Evolutionary conservation across 2,888 invertebrate genomes (phyloP).

Genomic region (Zygogramma bicolorata): DNA sequence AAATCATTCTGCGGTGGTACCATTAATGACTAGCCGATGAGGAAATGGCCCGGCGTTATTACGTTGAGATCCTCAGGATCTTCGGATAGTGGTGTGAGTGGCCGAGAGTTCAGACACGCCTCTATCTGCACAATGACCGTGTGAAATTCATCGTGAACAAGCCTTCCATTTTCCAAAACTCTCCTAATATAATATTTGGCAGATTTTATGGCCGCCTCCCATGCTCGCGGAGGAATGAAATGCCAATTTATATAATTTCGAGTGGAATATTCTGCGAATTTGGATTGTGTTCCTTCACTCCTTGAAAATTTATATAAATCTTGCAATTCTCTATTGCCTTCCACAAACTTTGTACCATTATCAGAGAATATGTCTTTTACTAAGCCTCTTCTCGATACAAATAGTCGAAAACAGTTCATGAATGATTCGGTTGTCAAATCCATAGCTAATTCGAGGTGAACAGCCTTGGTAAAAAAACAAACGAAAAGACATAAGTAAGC

Average conservation of each 20-base stretch:
- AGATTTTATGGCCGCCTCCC: background rate
- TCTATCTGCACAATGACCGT: slow-evolving; percentile 11
- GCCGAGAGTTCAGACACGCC: slow-evolving; percentile 24
- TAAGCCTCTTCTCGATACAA: slow-evolving; percentile 12
- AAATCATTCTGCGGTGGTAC: background rate
- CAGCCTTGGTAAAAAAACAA: slow-evolving; percentile 6
- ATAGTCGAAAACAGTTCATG: slow-evolving; percentile 13
- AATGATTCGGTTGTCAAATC: slow-evolving; percentile 20
- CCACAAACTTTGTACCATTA: background rate
- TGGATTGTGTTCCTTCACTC: background rate
- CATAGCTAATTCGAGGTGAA: slow-evolving; percentile 14
- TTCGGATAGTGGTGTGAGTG: slow-evolving; percentile 18
- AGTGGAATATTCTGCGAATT: background rate
- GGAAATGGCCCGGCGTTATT: slow-evolving; percentile 25
- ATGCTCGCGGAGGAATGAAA: background rate
- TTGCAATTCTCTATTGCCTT: background rate
- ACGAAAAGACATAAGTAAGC: slow-evolving; percentile 20
- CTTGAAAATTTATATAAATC: background rate
- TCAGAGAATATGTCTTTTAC: slow-evolving; percentile 21
- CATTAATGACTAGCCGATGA: background rate
- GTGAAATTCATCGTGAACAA: slow-evolving; percentile 18
- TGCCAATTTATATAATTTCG: background rate
- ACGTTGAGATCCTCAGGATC: slow-evolving; percentile 16
- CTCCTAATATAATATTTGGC: background rate
- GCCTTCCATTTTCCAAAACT: background rate